These are phyloP conservation scores for Drosophila eugracilis DNA, from an alignment of 1,140 invertebrate genomes.

Conservation along the genomic window DNA sequence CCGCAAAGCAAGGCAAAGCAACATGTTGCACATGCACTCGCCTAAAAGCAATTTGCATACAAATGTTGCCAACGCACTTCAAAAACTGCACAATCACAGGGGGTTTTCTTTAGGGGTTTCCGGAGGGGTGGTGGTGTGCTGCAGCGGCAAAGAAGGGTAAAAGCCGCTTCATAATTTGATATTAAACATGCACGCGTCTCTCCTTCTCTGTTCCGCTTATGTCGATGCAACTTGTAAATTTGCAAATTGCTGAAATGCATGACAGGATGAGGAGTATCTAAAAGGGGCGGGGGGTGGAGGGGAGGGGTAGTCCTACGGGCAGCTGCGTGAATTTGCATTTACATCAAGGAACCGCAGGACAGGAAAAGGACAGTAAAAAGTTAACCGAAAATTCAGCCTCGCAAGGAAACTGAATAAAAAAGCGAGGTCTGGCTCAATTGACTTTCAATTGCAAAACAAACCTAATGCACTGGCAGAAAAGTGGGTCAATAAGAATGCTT, in stretches of 20 bases:
- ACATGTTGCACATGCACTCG: constrained; percentile 78
- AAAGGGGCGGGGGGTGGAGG: neutral
- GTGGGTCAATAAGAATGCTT: neutral
- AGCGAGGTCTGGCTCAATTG: constrained; percentile 38
- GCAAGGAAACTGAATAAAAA: constrained; percentile 14
- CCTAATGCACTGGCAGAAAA: constrained; percentile 13
- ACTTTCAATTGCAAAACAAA: constrained; percentile 47
- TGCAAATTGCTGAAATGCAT: constrained; percentile 80
- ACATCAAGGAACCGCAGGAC: constrained; percentile 42
- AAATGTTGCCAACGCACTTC: constrained; percentile 81
- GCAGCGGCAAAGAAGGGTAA: constrained; percentile 43
- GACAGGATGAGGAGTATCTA: constrained; percentile 38
- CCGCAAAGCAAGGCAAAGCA: constrained; percentile 58
- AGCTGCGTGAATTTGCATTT: constrained; percentile 54
- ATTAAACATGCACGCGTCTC: constrained; percentile 72
- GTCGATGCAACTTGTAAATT: constrained; percentile 79
- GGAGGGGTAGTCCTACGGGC: constrained; percentile 7
- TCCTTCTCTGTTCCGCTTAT: constrained; percentile 19
- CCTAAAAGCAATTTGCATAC: constrained; percentile 76
- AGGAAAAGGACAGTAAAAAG: constrained; percentile 33
- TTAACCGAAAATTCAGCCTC: constrained; percentile 25
- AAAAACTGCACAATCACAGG: constrained; percentile 68
- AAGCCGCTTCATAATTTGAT: constrained; percentile 78
- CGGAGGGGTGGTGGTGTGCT: neutral
- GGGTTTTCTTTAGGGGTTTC: constrained; percentile 3